phyloP scores from a whole-genome alignment of 2,888 invertebrate genomes.

The Calliopum simillimum region DNA sequence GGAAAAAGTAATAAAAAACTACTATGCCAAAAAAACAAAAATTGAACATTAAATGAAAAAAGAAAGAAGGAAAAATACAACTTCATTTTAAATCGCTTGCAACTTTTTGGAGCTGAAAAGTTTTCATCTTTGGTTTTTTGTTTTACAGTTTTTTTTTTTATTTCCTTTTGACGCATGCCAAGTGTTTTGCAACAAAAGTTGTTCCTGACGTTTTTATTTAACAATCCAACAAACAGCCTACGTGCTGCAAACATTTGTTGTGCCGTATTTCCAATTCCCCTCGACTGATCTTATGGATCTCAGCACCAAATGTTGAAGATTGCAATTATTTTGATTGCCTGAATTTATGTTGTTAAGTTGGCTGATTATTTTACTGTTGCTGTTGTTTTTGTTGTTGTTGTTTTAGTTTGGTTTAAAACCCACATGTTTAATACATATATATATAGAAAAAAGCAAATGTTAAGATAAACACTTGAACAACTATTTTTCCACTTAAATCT shows the following conservation, averaged over 20 bases:
- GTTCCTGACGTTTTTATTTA: not conserved
- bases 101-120: too few relatives aligned
- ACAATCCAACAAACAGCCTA: not conserved
- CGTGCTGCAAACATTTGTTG: not conserved
- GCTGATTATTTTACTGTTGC: not conserved
- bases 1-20: too few relatives aligned
- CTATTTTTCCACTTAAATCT: not conserved
- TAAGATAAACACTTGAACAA: not conserved
- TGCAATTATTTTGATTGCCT: constrained; percentile 22
- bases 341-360: constrained; percentile 4
- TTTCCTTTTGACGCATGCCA: not conserved
- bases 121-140: too few relatives aligned
- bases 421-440: not conserved
- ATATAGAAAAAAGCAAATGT: too few relatives aligned
- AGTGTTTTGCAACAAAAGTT: not conserved
- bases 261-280: too few relatives aligned
- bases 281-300: not conserved
- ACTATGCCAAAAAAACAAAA: too few relatives aligned
- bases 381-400: constrained; percentile 12
- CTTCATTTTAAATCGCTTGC: too few relatives aligned
- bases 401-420: not conserved
- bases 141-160: too few relatives aligned
- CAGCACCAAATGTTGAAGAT: not conserved
- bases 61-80: too few relatives aligned
- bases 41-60: too few relatives aligned